phyloP scores from a whole-genome alignment of 1,140 invertebrate species.

The Thaumetopoea pityocampa region DNA sequence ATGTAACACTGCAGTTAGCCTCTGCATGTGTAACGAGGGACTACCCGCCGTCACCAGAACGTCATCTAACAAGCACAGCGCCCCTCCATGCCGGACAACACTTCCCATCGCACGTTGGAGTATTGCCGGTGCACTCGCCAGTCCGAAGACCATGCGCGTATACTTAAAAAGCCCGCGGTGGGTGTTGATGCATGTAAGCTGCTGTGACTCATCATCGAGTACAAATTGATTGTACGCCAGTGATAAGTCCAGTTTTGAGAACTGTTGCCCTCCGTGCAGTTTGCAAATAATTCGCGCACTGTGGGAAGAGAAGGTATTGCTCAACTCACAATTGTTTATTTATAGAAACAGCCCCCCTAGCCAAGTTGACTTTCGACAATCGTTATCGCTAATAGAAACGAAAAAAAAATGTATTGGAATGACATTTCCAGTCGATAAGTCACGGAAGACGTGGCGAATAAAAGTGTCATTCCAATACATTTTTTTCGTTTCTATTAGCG shows the following conservation, averaged over 20 bases:
- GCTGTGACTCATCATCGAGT: too few relatives aligned
- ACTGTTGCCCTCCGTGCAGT: constrained; percentile 29
- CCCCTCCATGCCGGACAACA: constrained; percentile 23
- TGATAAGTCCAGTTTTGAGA: constrained; percentile 26
- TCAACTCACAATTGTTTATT: constrained; percentile 32
- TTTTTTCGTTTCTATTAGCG: too few relatives aligned
- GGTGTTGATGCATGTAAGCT: too few relatives aligned
- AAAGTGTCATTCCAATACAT: too few relatives aligned
- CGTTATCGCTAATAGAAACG: too few relatives aligned
- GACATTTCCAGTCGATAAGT: too few relatives aligned
- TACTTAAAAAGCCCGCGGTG: too few relatives aligned
- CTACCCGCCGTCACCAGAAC: constrained; percentile 16
- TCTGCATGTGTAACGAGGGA: constrained; percentile 8
- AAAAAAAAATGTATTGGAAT: too few relatives aligned
- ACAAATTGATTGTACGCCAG: constrained; percentile 27
- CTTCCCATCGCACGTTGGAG: constrained; percentile 21
- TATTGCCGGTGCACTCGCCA: constrained; percentile 21
- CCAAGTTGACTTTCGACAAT: too few relatives aligned
- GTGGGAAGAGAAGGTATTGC: constrained; percentile 32
- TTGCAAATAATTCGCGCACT: constrained; percentile 46
- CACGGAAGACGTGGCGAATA: too few relatives aligned
- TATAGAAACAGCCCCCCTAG: too few relatives aligned
- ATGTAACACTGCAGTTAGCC: constrained; percentile 1
- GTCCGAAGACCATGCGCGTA: too few relatives aligned
- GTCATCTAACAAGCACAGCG: constrained; percentile 24